phyloP scores from a whole-genome alignment of 1,140 invertebrate genomes.

The Phymastichus coffea region DNA sequence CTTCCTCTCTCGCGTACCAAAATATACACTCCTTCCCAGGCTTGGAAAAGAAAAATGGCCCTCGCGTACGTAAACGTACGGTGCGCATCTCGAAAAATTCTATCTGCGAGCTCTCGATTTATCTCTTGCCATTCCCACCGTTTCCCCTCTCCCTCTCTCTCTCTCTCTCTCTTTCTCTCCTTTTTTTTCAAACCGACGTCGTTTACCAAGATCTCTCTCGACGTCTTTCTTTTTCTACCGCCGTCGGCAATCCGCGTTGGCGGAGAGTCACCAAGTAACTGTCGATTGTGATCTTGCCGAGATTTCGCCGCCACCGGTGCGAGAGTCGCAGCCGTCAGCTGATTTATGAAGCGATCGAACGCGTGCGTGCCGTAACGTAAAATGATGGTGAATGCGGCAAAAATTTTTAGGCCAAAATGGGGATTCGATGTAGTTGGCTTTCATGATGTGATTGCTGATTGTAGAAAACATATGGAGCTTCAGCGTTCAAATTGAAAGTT shows the following conservation, averaged over 20 bases:
- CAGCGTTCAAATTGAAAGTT: no score
- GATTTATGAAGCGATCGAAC: no score
- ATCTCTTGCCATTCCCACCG: conserved; percentile 28
- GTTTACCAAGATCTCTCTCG: conserved; percentile 4
- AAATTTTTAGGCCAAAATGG: no score
- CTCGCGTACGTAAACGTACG: conserved; percentile 12
- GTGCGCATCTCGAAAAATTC: conserved; percentile 24
- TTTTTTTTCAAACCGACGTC: not conserved
- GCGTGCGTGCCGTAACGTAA: no score
- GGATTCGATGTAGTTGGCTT: no score
- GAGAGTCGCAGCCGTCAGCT: no score
- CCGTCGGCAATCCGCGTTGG: not conserved
- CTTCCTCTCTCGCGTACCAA: not conserved
- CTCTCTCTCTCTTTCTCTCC: not conserved
- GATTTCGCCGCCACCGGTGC: no score
- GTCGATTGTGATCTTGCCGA: conserved; percentile 21
- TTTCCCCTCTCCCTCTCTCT: not conserved
- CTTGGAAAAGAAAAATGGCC: conserved; percentile 12
- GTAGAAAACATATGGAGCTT: conserved; percentile 11
- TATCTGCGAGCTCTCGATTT: conserved; percentile 34
- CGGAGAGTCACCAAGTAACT: conserved; percentile 14
- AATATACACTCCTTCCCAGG: conserved; percentile 1
- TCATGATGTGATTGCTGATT: no score
- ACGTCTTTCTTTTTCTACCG: conserved; percentile 6
- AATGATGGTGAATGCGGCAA: no score